phyloP scores from a whole-genome alignment of 53 echinoderm and acorn worm genomes.

The Luidia sarsii region DNA sequence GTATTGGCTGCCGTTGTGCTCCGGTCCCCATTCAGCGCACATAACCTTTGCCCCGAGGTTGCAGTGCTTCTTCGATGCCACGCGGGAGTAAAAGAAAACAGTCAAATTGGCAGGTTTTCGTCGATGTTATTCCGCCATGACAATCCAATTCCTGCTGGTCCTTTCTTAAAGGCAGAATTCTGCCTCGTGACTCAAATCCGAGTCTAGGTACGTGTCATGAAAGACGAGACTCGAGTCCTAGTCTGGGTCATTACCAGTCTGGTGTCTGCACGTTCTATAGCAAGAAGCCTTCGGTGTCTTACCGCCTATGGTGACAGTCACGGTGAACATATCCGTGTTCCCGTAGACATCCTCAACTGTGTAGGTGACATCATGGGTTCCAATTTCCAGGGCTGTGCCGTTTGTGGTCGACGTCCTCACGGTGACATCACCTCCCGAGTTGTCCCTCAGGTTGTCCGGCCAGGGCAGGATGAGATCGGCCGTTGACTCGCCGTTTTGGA shows the following conservation, averaged over 20 bases:
- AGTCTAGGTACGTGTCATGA: neutral
- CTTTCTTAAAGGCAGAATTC: no score
- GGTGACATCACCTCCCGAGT: neutral
- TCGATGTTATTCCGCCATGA: no score
- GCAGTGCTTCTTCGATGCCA: no score
- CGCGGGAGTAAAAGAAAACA: no score
- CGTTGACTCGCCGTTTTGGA: neutral
- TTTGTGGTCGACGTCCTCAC: neutral
- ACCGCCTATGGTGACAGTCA: neutral
- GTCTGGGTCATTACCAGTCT: neutral
- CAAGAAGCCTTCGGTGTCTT: neutral
- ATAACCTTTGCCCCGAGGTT: no score
- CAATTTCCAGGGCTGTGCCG: neutral
- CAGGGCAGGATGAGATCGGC: neutral
- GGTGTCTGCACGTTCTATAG: neutral
- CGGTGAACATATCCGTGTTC: neutral
- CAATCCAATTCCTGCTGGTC: no score
- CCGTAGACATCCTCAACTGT: neutral
- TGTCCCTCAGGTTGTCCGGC: neutral
- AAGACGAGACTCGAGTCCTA: neutral
- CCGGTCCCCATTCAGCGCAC: no score
- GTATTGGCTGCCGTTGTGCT: no score
- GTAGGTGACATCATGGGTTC: neutral
- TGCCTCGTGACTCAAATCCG: no score
- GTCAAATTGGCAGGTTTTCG: neutral